Percentiles rank a stretch among this genome's conserved stretches.
These are phyloP conservation scores for Amitus sp. DNA, from an alignment of 2,888 invertebrate genomes.

Conservation along the genomic window DNA sequence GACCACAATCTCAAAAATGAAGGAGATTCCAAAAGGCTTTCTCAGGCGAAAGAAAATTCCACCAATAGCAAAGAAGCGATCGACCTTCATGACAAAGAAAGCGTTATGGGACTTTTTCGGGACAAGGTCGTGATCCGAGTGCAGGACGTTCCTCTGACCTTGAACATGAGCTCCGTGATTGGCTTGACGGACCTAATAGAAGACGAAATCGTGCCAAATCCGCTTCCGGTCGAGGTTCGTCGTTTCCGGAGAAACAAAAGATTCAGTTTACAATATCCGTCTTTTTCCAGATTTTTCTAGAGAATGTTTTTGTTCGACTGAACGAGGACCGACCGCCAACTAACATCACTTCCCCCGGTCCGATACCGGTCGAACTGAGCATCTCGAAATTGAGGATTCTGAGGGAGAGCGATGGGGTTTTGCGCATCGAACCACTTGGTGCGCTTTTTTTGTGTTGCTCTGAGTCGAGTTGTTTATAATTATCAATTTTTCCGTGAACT, in stretches of 20 bases:
- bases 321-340: constrained; percentile 86
- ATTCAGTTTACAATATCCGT: too few species aligned
- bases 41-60: constrained; percentile 46
- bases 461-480: constrained; percentile 48
- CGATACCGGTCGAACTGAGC: constrained; percentile 80
- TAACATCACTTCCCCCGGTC: constrained; percentile 83
- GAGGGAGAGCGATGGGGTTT: constrained; percentile 79
- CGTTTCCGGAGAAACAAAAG: constrained; percentile 4
- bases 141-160: constrained; percentile 73
- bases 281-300: constrained; percentile 75
- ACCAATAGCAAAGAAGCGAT: constrained; percentile 29
- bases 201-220: constrained; percentile 84
- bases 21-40: constrained; percentile 51
- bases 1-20: constrained; percentile 69
- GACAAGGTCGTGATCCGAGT: constrained; percentile 74
- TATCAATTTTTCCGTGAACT: constrained; percentile 57
- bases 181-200: constrained; percentile 86
- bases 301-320: constrained; percentile 79
- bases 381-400: constrained; percentile 77
- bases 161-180: constrained; percentile 84
- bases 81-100: constrained; percentile 65
- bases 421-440: constrained; percentile 75
- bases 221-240: constrained; percentile 83
- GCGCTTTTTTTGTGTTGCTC: constrained; percentile 32
- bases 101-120: constrained; percentile 65